These are phyloP conservation scores for Setipinna tenuifilis DNA, from an alignment of 2,797 vertebrate genomes.

Conservation along the genomic window DNA sequence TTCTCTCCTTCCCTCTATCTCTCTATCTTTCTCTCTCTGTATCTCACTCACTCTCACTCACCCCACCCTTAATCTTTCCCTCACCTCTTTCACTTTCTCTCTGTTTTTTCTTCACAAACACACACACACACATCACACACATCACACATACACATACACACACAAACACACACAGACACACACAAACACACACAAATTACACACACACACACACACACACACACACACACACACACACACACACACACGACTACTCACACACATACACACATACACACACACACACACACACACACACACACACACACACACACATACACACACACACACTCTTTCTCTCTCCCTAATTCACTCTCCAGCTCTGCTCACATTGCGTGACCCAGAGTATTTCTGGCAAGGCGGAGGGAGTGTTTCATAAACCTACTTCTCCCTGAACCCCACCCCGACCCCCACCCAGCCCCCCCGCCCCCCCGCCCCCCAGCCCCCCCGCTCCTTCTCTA, in stretches of 20 bases:
- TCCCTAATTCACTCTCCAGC: constrained; percentile 24
- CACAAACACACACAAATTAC: not conserved
- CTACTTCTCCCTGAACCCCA: not conserved
- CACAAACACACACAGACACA: constrained; percentile 1
- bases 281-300: too few relatives aligned
- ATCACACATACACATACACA: not conserved
- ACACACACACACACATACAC: too few relatives aligned
- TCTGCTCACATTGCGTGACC: constrained; percentile 66
- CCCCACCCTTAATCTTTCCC: not conserved
- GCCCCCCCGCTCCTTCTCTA: not conserved
- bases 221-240: not conserved
- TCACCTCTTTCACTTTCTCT: not conserved
- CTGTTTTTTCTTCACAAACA: not conserved
- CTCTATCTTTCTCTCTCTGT: not conserved
- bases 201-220: too few relatives aligned
- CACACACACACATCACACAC: too few relatives aligned
- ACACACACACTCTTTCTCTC: constrained; percentile 29
- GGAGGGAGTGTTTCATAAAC: constrained; percentile 41
- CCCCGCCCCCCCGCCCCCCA: not conserved
- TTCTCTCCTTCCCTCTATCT: not conserved
- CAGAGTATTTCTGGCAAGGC: constrained; percentile 63
- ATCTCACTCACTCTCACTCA: constrained; percentile 27
- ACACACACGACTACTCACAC: not conserved
- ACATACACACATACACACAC: not conserved
- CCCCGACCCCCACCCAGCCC: not conserved